Evolutionary conservation across 2,797 vertebrate genomes (phyloP).

Genomic region (Sebastes dallii): DNA sequence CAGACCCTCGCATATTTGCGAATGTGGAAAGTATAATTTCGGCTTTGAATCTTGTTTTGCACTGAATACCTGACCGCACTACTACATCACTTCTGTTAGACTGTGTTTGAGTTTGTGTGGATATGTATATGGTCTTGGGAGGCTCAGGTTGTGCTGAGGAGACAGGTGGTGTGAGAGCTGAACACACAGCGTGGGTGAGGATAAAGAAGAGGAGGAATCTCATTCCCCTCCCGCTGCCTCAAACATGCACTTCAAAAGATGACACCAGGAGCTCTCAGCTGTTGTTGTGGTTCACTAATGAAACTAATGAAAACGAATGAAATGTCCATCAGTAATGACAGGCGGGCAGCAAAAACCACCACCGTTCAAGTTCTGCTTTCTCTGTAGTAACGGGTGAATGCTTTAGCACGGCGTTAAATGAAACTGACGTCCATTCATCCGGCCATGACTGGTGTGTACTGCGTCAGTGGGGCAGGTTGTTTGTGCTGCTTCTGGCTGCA

Average conservation of each 20-base stretch:
- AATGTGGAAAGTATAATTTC: background rate
- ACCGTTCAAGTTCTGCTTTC: background rate
- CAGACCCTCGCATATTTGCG: background rate
- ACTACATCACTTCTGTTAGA: background rate
- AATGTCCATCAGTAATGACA: slow-evolving; percentile 7
- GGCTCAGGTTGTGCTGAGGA: slow-evolving; percentile 25
- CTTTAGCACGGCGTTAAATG: slow-evolving; percentile 5
- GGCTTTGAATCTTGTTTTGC: background rate
- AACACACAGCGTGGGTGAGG: slow-evolving; percentile 63
- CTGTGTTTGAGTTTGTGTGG: background rate
- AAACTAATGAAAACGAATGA: slow-evolving; percentile 40
- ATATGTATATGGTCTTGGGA: background rate
- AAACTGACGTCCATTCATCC: slow-evolving; percentile 10
- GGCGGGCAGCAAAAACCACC: background rate
- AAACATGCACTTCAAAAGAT: slow-evolving; percentile 63
- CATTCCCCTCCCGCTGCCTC: slow-evolving; percentile 69
- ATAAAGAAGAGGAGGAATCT: slow-evolving; percentile 53
- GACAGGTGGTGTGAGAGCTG: slow-evolving; percentile 71
- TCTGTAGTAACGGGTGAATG: background rate
- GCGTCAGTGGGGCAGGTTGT: slow-evolving; percentile 55
- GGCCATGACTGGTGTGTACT: slow-evolving; percentile 15
- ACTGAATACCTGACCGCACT: background rate
- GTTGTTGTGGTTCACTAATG: slow-evolving; percentile 33
- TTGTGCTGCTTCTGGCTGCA: slow-evolving; percentile 54
- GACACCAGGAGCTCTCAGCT: slow-evolving; percentile 23